Base-by-base conservation (phyloP, 2,113 vertebrate species). In the Erpornis zantholeuca region DNA sequence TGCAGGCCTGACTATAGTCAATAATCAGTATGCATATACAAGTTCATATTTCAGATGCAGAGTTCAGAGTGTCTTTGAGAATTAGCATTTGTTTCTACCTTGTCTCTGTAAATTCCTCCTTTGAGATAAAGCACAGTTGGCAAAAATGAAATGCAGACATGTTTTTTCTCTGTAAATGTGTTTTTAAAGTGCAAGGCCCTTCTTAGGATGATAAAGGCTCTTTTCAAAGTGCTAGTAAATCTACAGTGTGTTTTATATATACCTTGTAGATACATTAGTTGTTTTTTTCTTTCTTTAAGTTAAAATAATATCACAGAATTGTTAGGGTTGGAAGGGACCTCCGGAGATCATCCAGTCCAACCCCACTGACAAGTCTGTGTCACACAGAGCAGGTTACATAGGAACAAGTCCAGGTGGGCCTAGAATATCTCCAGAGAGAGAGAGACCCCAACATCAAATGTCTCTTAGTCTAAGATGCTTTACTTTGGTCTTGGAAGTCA, bases 381-480 rank as follows among this genome's bases (percentile, higher is more conserved):
- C 35, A n/a, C 24, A 16, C 19, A 35, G 60, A 64, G 38, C 70
- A 56, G 40, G 29, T 90, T 54, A 19, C 54, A 35, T 29, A 69
- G 0, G 0, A 35, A 36, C 8, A 18, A 0, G 0, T 49, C 35
- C 21, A 49, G 8, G 10, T 35, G 17, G 31, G 31, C 38, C 31
- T 56, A 49, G 40, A 69, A 77, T 56, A 31, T 20, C 35, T 77
- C 59, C 27, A n/a, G n/a, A 31, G 79, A 61, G 54, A 47, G 29
- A 40, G 25, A 69, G 31, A 69, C 31, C 21, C 14, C 47, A 64
- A 10, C 31, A n/a, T n/a, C 6, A 52, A 63, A 17, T 79, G 27
- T 87, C 40, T 24, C 1, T 71, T 78, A 87, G 28, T 60, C 53
- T 80, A 42, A 72, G 15, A 28, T 2, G 6, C 40, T 90, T 80